Evolutionary conservation across 1,140 invertebrate genomes (phyloP), one percentile per base, ranked within the genome.

Genomic region (Papilio polytes): DNA sequence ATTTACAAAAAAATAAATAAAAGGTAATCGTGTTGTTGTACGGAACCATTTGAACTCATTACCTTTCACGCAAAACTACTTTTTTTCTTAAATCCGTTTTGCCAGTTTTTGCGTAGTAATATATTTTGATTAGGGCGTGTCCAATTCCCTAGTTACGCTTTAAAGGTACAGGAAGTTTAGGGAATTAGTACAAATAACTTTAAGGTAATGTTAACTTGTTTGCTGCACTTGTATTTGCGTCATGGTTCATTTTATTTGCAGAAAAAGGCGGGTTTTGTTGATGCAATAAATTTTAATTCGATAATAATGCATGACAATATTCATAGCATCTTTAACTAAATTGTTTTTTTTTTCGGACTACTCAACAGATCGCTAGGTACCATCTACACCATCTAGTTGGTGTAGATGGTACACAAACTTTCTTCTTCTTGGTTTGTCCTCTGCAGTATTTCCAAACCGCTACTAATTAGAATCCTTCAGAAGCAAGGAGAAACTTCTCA

Each of bases 81-180:
- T 91, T 93, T 92, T 91, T 81, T 81, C 82, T 77, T 83, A 83
- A 80, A 85, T 85, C 80, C 80, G 78, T 77, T 86, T 84, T 86
- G 85, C 87, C 80, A 88, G 84, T 87, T 86, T 84, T 88, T 85
- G 78, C 77, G 59, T 87, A 89, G 93, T 93, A 93, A 95, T 94
- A 90, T 94, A 95, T 94, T 94, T 95, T 94, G 92, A 95, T 95
- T 90, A 90, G 91, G 92, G 94, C 94, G 92, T 95, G 91, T 84
- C 92, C 90, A 94, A 95, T 94, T 83, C 77, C 84, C 82, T 82
- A 83, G 70, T 59, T 85, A 84, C 78, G 82, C 87, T 91, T 94
- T 91, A 89, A 90, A 90, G 89, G 88, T 86, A 87, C 89, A 93
- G 93, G 92, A 93, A 92, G 90, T 91, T 87, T 88, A 22, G 77